Base-by-base conservation (phyloP, 2,113 vertebrate species). In the Spizaetus ornatus region DNA sequence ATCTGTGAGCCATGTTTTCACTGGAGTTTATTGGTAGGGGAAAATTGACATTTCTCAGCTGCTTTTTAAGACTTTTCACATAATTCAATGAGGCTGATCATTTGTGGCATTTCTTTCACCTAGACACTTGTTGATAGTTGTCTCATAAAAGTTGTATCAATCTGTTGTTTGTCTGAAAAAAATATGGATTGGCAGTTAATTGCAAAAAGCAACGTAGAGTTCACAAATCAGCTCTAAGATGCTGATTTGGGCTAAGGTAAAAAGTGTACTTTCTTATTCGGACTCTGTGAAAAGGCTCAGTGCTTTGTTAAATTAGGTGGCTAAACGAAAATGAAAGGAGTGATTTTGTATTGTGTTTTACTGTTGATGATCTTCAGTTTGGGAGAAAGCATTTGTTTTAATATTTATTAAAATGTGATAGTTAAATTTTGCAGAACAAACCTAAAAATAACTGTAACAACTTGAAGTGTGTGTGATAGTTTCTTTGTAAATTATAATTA, bases 401-500 rank as follows among this genome's bases (percentile, higher is more conserved):
- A 62, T 82, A 76, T 69, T 95, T 79, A 56, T 90, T 80, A 87
- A 95, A 96, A 80, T 21, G 22, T 31, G 31, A 29, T 29, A 29
- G 63, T 50, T 61, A 27, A 11, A 29, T 88, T 83, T 81, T 32
- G n/a, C 50, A 91, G 69, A 74, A 78, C 0, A 7, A 62, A 84
- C 74, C 59, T 73, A 81, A 91, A 95, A 73, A 86, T 89, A 91
- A 45, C 65, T 65, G 21, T 62, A 59, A 70, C 42, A 80, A 62
- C 18, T 58, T 80, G 43, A 82, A 91, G 12, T 23, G 3, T 53
- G 17, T 77, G 27, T 76, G 62, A 77, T 43, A 38, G 19, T 82
- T 93, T 76, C 66, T 90, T 88, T 88, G 42, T 80, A 86, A 94
- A 82, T 80, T 73, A 50, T 86, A 83, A 93, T 90, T 80, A 88